Evolutionary conservation across 2,797 vertebrate genomes (phyloP), one percentile per base, ranked within the genome.

Genomic region (Phataginus tricuspis): DNA sequence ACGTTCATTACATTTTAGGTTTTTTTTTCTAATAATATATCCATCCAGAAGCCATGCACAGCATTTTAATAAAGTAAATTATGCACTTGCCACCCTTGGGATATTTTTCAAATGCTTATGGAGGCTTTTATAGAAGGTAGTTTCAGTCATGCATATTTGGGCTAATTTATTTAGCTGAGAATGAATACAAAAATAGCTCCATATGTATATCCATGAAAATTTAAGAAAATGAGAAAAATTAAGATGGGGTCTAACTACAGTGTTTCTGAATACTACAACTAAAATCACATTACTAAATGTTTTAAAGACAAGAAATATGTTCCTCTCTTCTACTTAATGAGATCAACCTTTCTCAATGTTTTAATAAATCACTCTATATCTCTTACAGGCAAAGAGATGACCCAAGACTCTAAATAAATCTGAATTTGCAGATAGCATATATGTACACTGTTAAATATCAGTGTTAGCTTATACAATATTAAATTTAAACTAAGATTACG

Each of bases 51-150:
- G 79, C 75, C 51, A 96, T 72, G 51, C 13, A 83, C 9, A 86
- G 37, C 51, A 96, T 90, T 75, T 97, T 88, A 96, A 96, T 96
- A 93, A 51, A 88, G 68, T 74, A 79, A 95, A 92, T 74, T 91
- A 87, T 8, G 18, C 12, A 92, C 42, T 87, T 97, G 86, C 27
- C 57, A 93, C 68, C 23, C 63, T 51, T 91, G 72, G 74, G 89
- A 82, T 78, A 96, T 82, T 95, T 95, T 94, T 95, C 88, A 95
- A 96, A 93, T 72, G 86, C 74, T 93, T 94, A 69, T 91, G 80
- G 75, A 95, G 91, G 86, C 68, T 94, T 88, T 97, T 96, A 88
- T 59, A 79, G 59, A 92, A 93, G 45, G 19, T 68, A 94, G 96
- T 94, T 86, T 82, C 74, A 55, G 82, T 94, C 39, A 93, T 94